phyloP scores from a whole-genome alignment of 2,888 invertebrate species.

The Abrostola tripartita region DNA sequence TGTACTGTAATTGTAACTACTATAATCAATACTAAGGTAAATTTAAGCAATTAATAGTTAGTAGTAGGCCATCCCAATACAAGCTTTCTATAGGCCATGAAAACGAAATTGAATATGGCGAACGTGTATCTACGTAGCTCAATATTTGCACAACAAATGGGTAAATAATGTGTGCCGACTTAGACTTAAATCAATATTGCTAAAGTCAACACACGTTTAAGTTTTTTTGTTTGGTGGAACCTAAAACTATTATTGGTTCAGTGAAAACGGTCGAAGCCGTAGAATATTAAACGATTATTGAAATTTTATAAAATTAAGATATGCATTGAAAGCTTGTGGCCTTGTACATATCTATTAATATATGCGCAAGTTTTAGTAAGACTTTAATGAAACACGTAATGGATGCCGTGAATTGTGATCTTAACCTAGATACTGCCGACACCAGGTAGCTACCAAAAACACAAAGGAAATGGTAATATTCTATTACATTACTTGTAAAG shows the following conservation, averaged over 20 bases:
- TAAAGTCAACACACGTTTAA: slow-evolving; percentile 62
- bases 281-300: slow-evolving; percentile 34
- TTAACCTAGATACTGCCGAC: slow-evolving; percentile 69
- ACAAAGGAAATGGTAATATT: slow-evolving; percentile 25
- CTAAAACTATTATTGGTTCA: slow-evolving; percentile 40
- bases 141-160: slow-evolving; percentile 80
- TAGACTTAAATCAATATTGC: slow-evolving; percentile 70
- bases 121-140: slow-evolving; percentile 63
- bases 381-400: slow-evolving; percentile 60
- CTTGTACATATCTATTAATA: slow-evolving; percentile 24
- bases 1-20: no score
- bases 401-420: slow-evolving; percentile 67
- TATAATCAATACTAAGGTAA: not conserved
- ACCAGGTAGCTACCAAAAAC: slow-evolving; percentile 53
- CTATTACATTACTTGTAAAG: not conserved
- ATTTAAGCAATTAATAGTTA: slow-evolving; percentile 15
- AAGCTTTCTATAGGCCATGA: slow-evolving; percentile 69
- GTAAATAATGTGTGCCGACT: slow-evolving; percentile 69
- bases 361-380: slow-evolving; percentile 17
- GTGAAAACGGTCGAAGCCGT: slow-evolving; percentile 48
- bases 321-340: slow-evolving; percentile 23
- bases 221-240: slow-evolving; percentile 34
- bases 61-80: slow-evolving; percentile 50
- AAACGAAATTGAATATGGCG: slow-evolving; percentile 74
- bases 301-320: slow-evolving; percentile 2